Conservation (phyloP, 2,797 vertebrate genomes). For the Clarias pachynema region DNA sequence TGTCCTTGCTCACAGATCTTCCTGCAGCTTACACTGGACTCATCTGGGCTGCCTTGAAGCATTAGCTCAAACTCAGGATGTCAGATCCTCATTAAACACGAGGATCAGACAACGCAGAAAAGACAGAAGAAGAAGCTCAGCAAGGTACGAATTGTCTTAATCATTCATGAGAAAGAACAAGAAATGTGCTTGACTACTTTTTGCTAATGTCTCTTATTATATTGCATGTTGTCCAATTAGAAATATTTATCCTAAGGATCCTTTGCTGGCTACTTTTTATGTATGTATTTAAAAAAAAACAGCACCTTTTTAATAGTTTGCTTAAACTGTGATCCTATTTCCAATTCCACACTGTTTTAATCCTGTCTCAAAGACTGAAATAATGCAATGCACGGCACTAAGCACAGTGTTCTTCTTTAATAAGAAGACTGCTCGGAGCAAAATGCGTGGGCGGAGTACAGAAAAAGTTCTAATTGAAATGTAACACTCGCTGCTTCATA, state of each 20-base stretch:
- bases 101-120: background rate
- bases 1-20: constrained; percentile 62
- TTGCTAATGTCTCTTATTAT: constrained; percentile 28
- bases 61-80: constrained; percentile 10
- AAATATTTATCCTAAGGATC: background rate
- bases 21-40: constrained; percentile 62
- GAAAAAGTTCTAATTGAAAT: constrained; percentile 40
- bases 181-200: background rate
- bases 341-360: background rate
- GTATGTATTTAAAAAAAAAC: background rate
- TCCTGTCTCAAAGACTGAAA: background rate
- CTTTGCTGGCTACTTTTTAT: background rate
- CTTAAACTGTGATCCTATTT: background rate
- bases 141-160: constrained; percentile 38
- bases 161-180: constrained; percentile 28
- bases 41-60: constrained; percentile 38
- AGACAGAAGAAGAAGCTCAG: constrained; percentile 20
- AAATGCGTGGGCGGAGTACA: constrained; percentile 12
- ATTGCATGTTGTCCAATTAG: constrained; percentile 25
- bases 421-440: background rate
- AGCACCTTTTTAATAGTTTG: background rate
- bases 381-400: background rate
- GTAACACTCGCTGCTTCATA: constrained; percentile 30
- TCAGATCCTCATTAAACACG: constrained; percentile 16
- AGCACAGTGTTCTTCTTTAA: constrained; percentile 15